Percentiles rank a stretch among this genome's conserved stretches.
Conservation (phyloP, 2,113 vertebrate genomes). For the Todiramphus chloris region DNA sequence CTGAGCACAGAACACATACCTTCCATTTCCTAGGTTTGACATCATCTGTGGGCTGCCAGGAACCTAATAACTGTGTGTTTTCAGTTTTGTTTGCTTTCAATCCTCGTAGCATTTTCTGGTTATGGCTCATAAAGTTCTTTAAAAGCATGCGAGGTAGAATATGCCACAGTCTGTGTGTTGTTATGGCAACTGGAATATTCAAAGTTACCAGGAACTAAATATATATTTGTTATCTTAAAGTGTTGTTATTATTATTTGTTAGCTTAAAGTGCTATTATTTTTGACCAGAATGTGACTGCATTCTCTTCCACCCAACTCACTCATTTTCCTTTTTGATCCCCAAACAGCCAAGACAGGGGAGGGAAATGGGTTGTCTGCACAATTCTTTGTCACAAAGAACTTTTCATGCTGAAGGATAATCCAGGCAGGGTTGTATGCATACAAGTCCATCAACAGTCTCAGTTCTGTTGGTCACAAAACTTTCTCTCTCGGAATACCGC, state of each 20-base stretch:
- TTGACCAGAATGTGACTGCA: not conserved
- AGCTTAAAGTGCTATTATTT: not conserved
- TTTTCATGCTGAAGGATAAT: not conserved
- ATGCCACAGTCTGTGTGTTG: not conserved
- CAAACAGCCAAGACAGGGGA: not conserved
- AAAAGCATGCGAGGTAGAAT: constrained; percentile 23
- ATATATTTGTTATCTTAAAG: not conserved
- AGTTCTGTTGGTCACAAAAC: not conserved
- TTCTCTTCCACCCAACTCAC: not conserved
- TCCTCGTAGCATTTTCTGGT: constrained; percentile 16
- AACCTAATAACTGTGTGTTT: not conserved
- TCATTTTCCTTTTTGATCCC: not conserved
- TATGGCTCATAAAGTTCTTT: constrained; percentile 22
- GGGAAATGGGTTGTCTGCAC: not conserved
- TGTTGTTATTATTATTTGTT: not conserved
- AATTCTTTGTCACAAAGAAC: not conserved
- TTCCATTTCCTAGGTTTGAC: not conserved
- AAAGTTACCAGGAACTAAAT: not conserved
- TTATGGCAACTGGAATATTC: constrained; percentile 38
- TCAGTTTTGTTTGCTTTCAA: constrained; percentile 9
- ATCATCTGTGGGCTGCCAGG: not conserved
- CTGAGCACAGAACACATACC: not conserved
- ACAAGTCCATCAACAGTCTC: not conserved
- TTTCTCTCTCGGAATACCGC: not conserved
- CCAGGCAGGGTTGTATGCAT: not conserved